phyloP scores from a whole-genome alignment of 2,888 invertebrate species.

The Calliscelio sp. region DNA sequence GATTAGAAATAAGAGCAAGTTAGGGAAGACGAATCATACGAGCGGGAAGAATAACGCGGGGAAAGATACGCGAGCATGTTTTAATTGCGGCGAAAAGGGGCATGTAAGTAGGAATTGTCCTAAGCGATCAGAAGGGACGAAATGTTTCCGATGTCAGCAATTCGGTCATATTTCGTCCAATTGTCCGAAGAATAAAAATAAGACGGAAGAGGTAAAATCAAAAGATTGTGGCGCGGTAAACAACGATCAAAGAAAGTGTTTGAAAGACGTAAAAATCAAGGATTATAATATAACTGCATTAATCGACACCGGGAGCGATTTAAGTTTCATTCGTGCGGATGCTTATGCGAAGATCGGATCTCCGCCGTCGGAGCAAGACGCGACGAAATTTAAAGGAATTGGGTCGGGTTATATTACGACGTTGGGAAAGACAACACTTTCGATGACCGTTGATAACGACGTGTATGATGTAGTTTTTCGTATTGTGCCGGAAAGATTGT shows the following conservation, averaged over 20 bases:
- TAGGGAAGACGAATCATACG: too few relatives aligned
- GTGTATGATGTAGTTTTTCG: background rate
- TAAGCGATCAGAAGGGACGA: constrained; percentile 48
- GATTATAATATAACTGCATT: background rate
- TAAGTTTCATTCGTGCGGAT: background rate
- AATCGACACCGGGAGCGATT: background rate
- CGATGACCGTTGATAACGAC: background rate
- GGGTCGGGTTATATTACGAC: background rate
- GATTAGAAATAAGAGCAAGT: background rate
- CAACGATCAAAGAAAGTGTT: too few relatives aligned
- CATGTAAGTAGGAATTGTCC: constrained; percentile 45
- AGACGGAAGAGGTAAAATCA: too few relatives aligned
- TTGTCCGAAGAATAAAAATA: constrained; percentile 8
- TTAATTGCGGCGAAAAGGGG: constrained; percentile 11
- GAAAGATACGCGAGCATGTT: background rate
- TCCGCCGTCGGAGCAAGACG: background rate
- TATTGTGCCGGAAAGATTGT: background rate
- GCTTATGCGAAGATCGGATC: background rate
- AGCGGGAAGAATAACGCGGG: background rate
- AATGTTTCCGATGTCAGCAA: constrained; percentile 35
- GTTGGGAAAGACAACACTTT: background rate
- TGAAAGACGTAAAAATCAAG: background rate
- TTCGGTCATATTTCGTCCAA: constrained; percentile 21
- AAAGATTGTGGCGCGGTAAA: background rate
- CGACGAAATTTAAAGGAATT: background rate